These are phyloP conservation scores for Platerodrilus igneus DNA, from an alignment of 2,888 invertebrate genomes.

Conservation along the genomic window DNA sequence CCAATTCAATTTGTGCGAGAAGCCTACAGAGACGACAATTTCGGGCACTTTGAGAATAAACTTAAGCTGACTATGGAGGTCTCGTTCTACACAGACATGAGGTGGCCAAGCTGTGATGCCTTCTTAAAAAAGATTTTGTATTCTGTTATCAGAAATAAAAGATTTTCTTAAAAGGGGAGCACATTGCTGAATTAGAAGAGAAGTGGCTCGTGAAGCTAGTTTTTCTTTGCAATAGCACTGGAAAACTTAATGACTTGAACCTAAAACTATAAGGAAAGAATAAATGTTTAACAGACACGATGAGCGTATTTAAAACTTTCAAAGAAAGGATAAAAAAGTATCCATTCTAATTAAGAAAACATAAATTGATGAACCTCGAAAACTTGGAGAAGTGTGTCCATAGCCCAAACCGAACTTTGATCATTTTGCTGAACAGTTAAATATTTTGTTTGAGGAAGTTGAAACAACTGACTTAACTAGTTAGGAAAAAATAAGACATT, in stretches of 20 bases:
- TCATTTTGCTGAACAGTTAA: too few species aligned
- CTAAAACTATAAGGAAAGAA: not conserved
- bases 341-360: slow-evolving; percentile 5
- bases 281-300: slow-evolving; percentile 8
- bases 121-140: too few species aligned
- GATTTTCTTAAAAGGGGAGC: slow-evolving; percentile 5
- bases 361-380: slow-evolving; percentile 4
- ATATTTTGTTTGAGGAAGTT: not conserved
- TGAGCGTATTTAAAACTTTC: not conserved
- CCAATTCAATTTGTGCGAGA: too few species aligned
- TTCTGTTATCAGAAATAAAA: too few species aligned
- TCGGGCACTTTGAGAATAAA: too few species aligned
- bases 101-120: too few species aligned
- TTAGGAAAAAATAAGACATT: slow-evolving; percentile 1
- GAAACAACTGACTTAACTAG: too few species aligned
- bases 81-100: too few species aligned
- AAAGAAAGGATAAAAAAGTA: not conserved
- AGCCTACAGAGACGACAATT: slow-evolving; percentile 4
- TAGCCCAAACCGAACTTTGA: not conserved
- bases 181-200: slow-evolving; percentile 7
- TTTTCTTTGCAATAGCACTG: not conserved
- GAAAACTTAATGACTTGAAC: not conserved
- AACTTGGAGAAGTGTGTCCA: not conserved
- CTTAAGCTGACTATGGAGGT: too few species aligned
- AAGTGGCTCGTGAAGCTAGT: too few species aligned